Evolutionary conservation across 2,797 vertebrate species (phyloP).

Genomic region (Gallirallus australis): DNA sequence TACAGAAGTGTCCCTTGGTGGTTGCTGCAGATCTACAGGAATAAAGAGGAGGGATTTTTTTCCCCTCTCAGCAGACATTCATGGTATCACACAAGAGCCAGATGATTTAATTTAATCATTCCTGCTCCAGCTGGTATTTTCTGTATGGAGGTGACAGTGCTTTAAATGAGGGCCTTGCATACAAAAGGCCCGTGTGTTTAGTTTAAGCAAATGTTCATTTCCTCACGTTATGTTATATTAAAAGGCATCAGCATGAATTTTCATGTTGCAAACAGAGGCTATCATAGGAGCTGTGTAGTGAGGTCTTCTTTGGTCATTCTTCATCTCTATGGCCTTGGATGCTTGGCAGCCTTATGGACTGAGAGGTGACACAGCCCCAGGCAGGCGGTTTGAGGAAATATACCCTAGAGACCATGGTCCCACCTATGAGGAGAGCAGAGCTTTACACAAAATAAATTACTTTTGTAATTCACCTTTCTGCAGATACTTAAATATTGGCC

Average conservation of each 20-base stretch:
- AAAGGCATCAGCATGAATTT: slow-evolving; percentile 49
- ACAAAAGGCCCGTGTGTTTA: slow-evolving; percentile 53
- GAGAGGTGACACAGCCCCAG: not conserved
- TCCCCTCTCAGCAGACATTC: slow-evolving; percentile 43
- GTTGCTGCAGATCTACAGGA: slow-evolving; percentile 39
- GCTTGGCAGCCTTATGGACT: not conserved
- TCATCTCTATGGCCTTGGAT: not conserved
- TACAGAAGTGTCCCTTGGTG: slow-evolving; percentile 44
- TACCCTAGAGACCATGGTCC: not conserved
- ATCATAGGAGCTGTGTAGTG: not conserved
- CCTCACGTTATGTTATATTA: slow-evolving; percentile 18
- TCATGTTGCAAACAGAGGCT: not conserved
- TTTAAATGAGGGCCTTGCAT: slow-evolving; percentile 63
- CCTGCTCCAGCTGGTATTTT: slow-evolving; percentile 61
- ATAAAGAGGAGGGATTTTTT: slow-evolving; percentile 23
- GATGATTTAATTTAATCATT: slow-evolving; percentile 70
- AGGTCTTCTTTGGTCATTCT: not conserved
- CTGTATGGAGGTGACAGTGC: slow-evolving; percentile 49
- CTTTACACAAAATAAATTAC: slow-evolving; percentile 20
- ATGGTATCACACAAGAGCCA: slow-evolving; percentile 58
- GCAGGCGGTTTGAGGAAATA: not conserved
- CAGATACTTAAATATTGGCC: slow-evolving; percentile 7
- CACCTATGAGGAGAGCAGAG: not conserved
- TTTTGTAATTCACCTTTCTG: not conserved
- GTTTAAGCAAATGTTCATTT: slow-evolving; percentile 72